phyloP scores from a whole-genome alignment of 1,140 invertebrate species.

The Drosophila serrata region DNA sequence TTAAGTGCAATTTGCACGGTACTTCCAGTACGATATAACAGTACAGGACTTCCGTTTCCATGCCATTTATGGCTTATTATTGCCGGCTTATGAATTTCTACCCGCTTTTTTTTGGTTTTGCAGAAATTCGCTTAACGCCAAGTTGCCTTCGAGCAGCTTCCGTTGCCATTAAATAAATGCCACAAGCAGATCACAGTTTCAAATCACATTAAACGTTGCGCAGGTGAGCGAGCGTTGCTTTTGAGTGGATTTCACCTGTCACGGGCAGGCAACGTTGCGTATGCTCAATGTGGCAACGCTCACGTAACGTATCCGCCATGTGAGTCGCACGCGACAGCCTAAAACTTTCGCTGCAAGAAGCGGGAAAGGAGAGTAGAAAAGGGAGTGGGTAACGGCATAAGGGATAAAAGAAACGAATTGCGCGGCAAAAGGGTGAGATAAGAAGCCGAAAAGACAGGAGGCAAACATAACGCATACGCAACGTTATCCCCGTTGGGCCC shows the following conservation, averaged over 20 bases:
- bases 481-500: constrained; percentile 33
- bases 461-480: constrained; percentile 59
- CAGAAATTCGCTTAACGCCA: constrained; percentile 51
- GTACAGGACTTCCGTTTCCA: constrained; percentile 1
- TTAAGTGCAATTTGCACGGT: not conserved
- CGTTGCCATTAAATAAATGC: constrained; percentile 74
- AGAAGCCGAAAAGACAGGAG: not conserved
- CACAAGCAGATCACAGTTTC: constrained; percentile 74
- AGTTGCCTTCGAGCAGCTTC: constrained; percentile 43
- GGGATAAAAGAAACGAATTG: not conserved
- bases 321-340: constrained; percentile 42
- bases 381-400: not conserved
- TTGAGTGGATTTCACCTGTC: constrained; percentile 54
- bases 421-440: constrained; percentile 2
- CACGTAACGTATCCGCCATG: constrained; percentile 63
- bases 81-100: not conserved
- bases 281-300: constrained; percentile 53
- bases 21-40: no score
- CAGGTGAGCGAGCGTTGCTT: constrained; percentile 19
- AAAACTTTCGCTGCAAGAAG: constrained; percentile 10
- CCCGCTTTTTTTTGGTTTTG: constrained; percentile 5
- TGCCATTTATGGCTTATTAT: constrained; percentile 17
- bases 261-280: constrained; percentile 51
- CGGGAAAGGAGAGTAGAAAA: no score
- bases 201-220: constrained; percentile 63